Conservation (phyloP, 2,113 vertebrate genomes). For the Callospermophilus lateralis region DNA sequence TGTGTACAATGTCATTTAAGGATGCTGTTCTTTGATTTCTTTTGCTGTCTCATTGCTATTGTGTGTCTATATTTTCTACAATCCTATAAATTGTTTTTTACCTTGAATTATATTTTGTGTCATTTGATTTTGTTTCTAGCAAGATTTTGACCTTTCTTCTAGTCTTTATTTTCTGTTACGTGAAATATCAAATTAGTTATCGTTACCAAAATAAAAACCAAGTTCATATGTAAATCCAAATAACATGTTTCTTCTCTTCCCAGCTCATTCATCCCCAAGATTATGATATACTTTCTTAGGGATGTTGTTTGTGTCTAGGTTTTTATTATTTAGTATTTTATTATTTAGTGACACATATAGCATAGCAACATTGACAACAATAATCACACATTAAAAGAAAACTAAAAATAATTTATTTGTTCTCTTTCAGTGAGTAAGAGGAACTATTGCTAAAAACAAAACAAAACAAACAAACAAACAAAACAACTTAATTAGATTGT, state of each 20-base stretch:
- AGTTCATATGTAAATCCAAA: background rate
- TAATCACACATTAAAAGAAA: background rate
- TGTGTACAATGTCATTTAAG: background rate
- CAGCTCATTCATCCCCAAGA: background rate
- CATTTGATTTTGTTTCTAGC: background rate
- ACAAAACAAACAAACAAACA: background rate
- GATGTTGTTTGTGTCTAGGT: background rate
- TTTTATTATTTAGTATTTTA: background rate
- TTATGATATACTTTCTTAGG: background rate
- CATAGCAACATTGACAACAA: background rate
- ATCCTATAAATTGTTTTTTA: background rate
- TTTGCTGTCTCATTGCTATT: background rate
- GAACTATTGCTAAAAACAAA: background rate
- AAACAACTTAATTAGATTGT: too few species aligned
- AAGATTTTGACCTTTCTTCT: background rate
- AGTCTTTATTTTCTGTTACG: background rate
- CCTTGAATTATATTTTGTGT: background rate
- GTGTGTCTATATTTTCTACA: background rate
- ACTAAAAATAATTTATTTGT: background rate
- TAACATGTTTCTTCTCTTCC: background rate
- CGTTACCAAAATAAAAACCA: background rate
- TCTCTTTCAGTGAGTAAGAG: background rate
- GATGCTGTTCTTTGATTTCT: background rate
- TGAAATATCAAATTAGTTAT: background rate
- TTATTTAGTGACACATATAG: background rate